Conservation (phyloP, 1,140 invertebrate genomes). For the Eurosta solidaginis region DNA sequence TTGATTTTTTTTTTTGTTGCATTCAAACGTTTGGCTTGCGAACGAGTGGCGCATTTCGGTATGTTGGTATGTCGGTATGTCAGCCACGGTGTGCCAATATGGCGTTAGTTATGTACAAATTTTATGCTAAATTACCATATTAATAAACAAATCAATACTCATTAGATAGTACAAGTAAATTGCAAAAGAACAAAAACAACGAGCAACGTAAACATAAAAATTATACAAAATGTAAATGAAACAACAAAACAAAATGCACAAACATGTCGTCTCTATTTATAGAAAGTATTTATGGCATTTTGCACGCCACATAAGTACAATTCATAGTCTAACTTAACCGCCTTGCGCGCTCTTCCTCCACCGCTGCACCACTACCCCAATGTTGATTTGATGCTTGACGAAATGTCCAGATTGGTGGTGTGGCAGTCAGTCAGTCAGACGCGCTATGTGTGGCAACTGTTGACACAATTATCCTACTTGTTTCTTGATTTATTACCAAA, state of each 20-base stretch:
- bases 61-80: neutral
- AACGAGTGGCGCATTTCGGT: neutral
- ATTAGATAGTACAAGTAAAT: neutral
- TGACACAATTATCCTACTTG: conserved; percentile 46
- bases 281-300: neutral
- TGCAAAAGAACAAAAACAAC: neutral
- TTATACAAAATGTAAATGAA: neutral
- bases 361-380: neutral
- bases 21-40: neutral
- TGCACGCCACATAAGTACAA: neutral
- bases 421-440: neutral
- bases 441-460: conserved; percentile 10
- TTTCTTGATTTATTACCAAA: conserved; percentile 44
- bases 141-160: conserved; percentile 51
- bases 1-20: neutral
- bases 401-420: conserved; percentile 13
- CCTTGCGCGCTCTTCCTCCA: too few relatives aligned
- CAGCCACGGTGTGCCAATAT: neutral
- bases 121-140: conserved; percentile 51
- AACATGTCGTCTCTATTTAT: neutral
- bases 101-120: neutral
- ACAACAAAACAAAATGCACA: neutral
- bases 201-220: neutral
- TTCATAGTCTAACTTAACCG: neutral
- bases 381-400: neutral